Conservation (phyloP, 2,113 vertebrate species). For the Geococcyx californianus region DNA sequence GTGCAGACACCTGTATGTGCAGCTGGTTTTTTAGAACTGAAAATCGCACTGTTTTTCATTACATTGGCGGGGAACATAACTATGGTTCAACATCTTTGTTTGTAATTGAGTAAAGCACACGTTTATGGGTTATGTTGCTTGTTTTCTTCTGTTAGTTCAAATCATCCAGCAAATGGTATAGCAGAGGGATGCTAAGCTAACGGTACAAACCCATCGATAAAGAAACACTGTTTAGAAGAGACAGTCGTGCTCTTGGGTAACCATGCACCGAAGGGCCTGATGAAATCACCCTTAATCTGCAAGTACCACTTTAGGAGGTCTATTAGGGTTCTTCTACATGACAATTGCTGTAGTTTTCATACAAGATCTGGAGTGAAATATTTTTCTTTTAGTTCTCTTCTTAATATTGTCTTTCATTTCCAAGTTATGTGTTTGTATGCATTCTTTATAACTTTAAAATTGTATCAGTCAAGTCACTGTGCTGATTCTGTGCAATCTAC, state of each 20-base stretch:
- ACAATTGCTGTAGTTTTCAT: neutral
- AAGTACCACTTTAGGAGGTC: neutral
- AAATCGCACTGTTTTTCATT: slow-evolving; percentile 51
- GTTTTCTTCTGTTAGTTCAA: slow-evolving; percentile 14
- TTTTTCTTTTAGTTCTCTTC: neutral
- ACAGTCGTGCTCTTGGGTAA: neutral
- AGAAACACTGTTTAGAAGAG: neutral
- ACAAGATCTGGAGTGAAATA: neutral
- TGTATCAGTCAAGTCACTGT: neutral
- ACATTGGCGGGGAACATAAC: neutral
- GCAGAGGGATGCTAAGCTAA: neutral
- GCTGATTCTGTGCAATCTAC: neutral
- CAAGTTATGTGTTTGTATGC: neutral
- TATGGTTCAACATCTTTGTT: slow-evolving; percentile 34
- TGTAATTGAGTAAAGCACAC: slow-evolving; percentile 16
- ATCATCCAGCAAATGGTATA: neutral
- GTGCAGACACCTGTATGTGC: slow-evolving; percentile 59
- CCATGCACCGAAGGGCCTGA: neutral
- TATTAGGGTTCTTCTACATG: neutral
- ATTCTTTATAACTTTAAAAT: neutral
- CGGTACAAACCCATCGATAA: neutral
- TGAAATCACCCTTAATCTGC: neutral
- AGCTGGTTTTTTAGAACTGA: slow-evolving; percentile 53
- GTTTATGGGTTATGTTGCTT: neutral
- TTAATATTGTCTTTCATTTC: neutral